Conservation (phyloP, 2,113 vertebrate genomes). For the Serinus canaria region DNA sequence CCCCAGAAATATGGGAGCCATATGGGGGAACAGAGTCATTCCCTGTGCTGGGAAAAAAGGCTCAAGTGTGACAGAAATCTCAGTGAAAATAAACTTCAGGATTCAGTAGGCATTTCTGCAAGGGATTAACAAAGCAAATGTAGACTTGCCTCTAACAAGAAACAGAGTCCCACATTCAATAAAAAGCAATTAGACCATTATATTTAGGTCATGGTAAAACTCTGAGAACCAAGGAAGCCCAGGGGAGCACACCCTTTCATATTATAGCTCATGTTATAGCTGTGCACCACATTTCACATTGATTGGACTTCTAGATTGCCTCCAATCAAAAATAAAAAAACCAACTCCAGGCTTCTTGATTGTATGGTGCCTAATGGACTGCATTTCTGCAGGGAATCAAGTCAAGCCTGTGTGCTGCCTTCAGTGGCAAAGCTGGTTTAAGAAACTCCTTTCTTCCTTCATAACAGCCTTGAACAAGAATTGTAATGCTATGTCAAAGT, state of each 20-base stretch:
- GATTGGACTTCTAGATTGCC: neutral
- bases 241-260: neutral
- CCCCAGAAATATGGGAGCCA: neutral
- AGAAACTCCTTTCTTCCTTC: neutral
- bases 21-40: neutral
- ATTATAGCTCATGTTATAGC: neutral
- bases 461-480: neutral
- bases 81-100: neutral
- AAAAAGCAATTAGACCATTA: neutral
- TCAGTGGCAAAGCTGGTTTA: neutral
- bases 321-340: neutral
- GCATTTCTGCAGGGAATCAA: neutral
- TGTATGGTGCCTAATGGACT: neutral
- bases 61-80: neutral
- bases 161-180: neutral
- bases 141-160: neutral
- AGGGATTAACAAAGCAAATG: neutral
- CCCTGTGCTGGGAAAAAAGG: neutral
- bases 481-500: neutral
- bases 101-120: slow-evolving; percentile 20
- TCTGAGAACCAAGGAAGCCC: neutral
- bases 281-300: neutral
- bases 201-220: neutral
- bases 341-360: neutral
- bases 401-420: neutral